Percentiles rank a stretch among this genome's conserved stretches.
phyloP scores from a whole-genome alignment of 2,113 vertebrate species.

The Cavia aperea region DNA sequence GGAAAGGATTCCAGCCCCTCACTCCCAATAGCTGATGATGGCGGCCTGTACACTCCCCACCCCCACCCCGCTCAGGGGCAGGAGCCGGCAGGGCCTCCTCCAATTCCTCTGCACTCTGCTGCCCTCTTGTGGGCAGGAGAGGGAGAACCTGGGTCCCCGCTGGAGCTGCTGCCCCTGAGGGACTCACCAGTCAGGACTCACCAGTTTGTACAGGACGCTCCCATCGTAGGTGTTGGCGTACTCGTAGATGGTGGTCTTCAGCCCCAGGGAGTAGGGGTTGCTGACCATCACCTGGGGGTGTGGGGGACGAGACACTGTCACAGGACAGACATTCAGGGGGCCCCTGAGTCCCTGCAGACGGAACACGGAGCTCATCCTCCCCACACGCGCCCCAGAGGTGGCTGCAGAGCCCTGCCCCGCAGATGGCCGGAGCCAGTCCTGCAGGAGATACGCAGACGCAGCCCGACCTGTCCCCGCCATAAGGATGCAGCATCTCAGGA shows the following conservation, averaged over 20 bases:
- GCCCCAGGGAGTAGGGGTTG: conserved; percentile 64
- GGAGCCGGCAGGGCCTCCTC: neutral
- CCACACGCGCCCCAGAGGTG: no score
- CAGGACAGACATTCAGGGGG: neutral
- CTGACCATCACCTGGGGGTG: conserved; percentile 48
- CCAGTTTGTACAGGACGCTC: conserved; percentile 33
- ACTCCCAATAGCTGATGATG: neutral
- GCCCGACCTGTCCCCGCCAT: neutral
- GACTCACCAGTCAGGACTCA: neutral
- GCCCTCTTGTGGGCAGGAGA: rapidly evolving
- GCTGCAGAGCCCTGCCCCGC: neutral
- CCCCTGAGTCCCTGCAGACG: neutral
- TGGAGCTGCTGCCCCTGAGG: neutral
- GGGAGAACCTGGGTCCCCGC: neutral
- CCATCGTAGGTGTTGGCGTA: neutral
- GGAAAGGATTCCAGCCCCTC: neutral
- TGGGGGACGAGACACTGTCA: neutral
- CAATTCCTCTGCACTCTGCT: rapidly evolving
- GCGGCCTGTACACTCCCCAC: no score
- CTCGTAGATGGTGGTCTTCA: neutral
- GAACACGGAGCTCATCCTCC: neutral
- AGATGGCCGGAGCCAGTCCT: neutral
- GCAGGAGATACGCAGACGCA: neutral
- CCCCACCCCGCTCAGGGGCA: neutral
- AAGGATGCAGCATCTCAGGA: neutral